Percentiles rank a stretch among this genome's conserved stretches.
Evolutionary conservation across 2,797 vertebrate species (phyloP).

Genomic region (Aplochiton taeniatus): DNA sequence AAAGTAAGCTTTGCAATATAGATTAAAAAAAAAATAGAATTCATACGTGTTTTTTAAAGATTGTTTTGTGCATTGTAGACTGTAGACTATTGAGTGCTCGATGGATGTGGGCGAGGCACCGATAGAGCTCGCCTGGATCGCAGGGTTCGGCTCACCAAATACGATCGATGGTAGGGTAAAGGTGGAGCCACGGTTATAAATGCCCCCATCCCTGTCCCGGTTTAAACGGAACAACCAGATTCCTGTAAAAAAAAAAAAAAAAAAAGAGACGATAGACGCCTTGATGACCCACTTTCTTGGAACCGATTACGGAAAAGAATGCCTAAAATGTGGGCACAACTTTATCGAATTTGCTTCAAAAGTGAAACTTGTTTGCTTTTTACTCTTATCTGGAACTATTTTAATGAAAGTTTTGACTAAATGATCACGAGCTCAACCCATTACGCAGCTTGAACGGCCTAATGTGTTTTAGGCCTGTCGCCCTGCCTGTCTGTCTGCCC

Average conservation of each 20-base stretch:
- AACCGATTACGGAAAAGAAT: constrained; percentile 35
- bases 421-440: too few relatives aligned
- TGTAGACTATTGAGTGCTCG: neutral
- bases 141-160: constrained; percentile 31
- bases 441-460: too few relatives aligned
- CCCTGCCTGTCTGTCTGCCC: too few relatives aligned
- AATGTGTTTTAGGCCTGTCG: too few relatives aligned
- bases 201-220: neutral
- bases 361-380: too few relatives aligned
- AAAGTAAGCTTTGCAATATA: constrained; percentile 30
- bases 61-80: neutral
- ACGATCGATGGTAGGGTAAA: constrained; percentile 61
- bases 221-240: constrained; percentile 9
- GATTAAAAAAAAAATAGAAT: neutral
- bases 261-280: constrained; percentile 35
- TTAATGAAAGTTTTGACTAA: too few relatives aligned
- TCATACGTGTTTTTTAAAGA: neutral
- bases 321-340: too few relatives aligned
- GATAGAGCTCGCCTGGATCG: constrained; percentile 41
- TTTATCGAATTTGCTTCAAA: too few relatives aligned
- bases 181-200: constrained; percentile 55
- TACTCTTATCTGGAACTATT: too few relatives aligned
- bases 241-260: constrained; percentile 43
- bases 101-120: constrained; percentile 56
- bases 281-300: constrained; percentile 64